These are phyloP conservation scores for Drosophila kurseongensis DNA, from an alignment of 1,140 invertebrate genomes.

Conservation along the genomic window DNA sequence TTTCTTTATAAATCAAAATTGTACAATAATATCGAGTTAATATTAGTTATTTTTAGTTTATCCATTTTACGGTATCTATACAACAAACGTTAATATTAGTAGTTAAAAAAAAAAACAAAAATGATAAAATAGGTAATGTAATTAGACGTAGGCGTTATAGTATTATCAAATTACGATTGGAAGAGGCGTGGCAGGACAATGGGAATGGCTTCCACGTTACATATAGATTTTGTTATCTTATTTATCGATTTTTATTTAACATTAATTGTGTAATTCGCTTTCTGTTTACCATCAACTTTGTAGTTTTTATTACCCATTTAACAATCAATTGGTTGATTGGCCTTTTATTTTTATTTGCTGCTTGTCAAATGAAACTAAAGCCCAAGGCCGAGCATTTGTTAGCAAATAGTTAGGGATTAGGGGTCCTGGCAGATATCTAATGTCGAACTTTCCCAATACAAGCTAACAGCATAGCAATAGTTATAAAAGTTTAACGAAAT, in stretches of 20 bases:
- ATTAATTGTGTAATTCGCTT: background rate
- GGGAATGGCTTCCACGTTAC: constrained; percentile 10
- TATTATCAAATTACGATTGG: constrained; percentile 48
- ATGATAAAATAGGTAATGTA: constrained; percentile 29
- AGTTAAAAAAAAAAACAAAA: constrained; percentile 49
- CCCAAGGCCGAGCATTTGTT: constrained; percentile 38
- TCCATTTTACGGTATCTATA: constrained; percentile 43
- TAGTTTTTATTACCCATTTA: background rate
- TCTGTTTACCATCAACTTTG: background rate
- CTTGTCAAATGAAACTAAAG: constrained; percentile 84
- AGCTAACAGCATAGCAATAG: too few species aligned
- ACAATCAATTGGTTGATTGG: constrained; percentile 54
- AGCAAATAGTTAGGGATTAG: constrained; percentile 7
- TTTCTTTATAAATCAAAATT: constrained; percentile 70
- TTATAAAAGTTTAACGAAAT: too few species aligned
- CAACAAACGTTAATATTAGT: constrained; percentile 57
- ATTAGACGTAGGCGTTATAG: constrained; percentile 28
- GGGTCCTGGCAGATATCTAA: background rate
- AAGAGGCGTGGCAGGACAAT: constrained; percentile 30
- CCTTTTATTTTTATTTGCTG: constrained; percentile 82
- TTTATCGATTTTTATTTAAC: constrained; percentile 6
- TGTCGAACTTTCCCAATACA: constrained; percentile 14
- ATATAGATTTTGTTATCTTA: constrained; percentile 10
- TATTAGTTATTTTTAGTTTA: constrained; percentile 54
- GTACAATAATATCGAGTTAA: constrained; percentile 57